phyloP scores from a whole-genome alignment of 37 sponge, comb jelly and placozoan species.

The Ephydatia muelleri region DNA sequence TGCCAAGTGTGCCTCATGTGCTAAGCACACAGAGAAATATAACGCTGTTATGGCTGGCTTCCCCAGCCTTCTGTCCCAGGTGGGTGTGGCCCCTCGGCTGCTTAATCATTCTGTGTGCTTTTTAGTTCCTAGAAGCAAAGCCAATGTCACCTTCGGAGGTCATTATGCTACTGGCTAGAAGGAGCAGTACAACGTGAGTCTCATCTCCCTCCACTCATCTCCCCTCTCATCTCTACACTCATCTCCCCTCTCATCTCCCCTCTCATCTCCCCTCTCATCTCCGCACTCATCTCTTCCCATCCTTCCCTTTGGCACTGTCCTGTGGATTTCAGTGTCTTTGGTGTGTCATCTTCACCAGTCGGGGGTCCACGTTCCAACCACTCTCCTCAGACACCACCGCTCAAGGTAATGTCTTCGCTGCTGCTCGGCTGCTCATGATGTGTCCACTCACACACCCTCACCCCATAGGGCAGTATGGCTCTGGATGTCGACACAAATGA shows the following conservation, averaged over 20 bases:
- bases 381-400: background rate
- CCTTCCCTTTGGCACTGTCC: background rate
- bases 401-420: background rate
- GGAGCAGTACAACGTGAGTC: background rate
- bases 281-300: background rate
- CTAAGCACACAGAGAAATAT: constrained; percentile 6
- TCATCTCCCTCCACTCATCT: background rate
- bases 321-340: background rate
- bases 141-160: constrained; percentile 26
- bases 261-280: background rate
- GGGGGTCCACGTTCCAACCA: background rate
- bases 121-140: constrained; percentile 11
- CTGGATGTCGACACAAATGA: background rate
- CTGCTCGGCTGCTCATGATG: background rate
- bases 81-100: background rate
- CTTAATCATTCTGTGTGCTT: background rate
- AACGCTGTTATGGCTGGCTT: constrained; percentile 5
- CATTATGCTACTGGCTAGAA: background rate
- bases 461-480: background rate
- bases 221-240: background rate
- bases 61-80: constrained; percentile 23
- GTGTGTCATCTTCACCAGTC: background rate
- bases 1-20: background rate
- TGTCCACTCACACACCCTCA: background rate
- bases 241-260: background rate